Percentiles rank a stretch among this genome's conserved stretches.
Conservation (phyloP, 2,888 invertebrate species). For the Cenopis cana region DNA sequence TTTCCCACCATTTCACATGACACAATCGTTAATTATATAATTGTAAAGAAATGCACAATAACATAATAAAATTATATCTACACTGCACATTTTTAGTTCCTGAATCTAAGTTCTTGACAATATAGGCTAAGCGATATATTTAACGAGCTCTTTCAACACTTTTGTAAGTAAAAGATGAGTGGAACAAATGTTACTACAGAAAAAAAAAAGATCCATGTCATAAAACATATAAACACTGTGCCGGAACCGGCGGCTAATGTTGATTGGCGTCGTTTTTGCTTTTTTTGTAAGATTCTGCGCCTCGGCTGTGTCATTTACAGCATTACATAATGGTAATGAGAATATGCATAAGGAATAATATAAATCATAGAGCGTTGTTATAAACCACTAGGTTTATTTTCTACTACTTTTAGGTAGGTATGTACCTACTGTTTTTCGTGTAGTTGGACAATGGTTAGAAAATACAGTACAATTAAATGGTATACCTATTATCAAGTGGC, state of each 20-base stretch:
- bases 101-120: background rate
- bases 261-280: conserved; percentile 13
- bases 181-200: conserved; percentile 28
- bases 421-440: too few species aligned
- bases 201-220: conserved; percentile 11
- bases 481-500: too few species aligned
- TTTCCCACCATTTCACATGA: conserved; percentile 11
- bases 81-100: background rate
- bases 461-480: too few species aligned
- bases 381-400: background rate
- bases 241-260: conserved; percentile 18
- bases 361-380: conserved; percentile 3
- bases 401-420: too few species aligned
- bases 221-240: conserved; percentile 16
- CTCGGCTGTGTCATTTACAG: conserved; percentile 19
- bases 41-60: background rate
- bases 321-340: conserved; percentile 19
- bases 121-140: background rate
- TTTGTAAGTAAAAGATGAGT: conserved; percentile 6
- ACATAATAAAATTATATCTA: background rate
- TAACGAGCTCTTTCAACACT: background rate
- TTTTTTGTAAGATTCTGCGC: conserved; percentile 13
- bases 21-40: conserved; percentile 8
- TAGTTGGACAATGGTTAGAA: too few species aligned
- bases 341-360: conserved; percentile 9